Percentiles rank a stretch among this genome's conserved stretches.
These are phyloP conservation scores for Agrochola lychnidis DNA, from an alignment of 2,888 invertebrate species.

Conservation along the genomic window DNA sequence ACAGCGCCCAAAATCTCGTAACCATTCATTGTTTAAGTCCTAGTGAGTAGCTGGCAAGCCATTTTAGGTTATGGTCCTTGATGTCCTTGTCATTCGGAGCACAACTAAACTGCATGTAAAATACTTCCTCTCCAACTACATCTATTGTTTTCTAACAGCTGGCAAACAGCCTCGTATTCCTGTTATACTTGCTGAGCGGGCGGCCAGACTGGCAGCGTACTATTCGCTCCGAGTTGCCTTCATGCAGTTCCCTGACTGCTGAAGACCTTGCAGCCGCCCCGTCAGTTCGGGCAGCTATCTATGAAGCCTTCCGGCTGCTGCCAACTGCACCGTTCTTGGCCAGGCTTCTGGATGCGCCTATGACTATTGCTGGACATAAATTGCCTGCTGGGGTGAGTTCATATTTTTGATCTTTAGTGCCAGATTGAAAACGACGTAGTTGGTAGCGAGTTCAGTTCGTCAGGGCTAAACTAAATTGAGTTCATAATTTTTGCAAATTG, in stretches of 20 bases:
- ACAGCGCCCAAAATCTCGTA: neutral
- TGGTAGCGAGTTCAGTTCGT: neutral
- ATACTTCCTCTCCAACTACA: neutral
- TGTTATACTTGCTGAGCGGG: slow-evolving; percentile 93
- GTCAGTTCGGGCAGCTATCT: slow-evolving; percentile 95
- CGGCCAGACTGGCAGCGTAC: slow-evolving; percentile 92
- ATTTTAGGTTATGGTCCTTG: no score
- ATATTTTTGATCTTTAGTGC: neutral
- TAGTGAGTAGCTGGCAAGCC: neutral
- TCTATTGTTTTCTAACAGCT: slow-evolving; percentile 86
- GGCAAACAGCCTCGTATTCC: slow-evolving; percentile 95
- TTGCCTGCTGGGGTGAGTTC: slow-evolving; percentile 93
- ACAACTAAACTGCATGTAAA: neutral
- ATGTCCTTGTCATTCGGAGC: neutral
- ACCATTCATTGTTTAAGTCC: neutral
- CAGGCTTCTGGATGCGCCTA: slow-evolving; percentile 93
- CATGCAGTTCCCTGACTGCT: slow-evolving; percentile 89
- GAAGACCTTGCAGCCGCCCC: slow-evolving; percentile 92
- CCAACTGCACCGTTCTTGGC: slow-evolving; percentile 96
- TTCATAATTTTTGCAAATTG: neutral
- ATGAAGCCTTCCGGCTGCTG: slow-evolving; percentile 93
- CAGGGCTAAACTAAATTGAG: neutral
- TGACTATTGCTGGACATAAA: slow-evolving; percentile 93
- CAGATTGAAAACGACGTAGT: neutral
- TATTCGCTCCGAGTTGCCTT: slow-evolving; percentile 92